Base-by-base conservation (phyloP, 2,888 invertebrate genomes). In the Leptopilina drosophilae region DNA sequence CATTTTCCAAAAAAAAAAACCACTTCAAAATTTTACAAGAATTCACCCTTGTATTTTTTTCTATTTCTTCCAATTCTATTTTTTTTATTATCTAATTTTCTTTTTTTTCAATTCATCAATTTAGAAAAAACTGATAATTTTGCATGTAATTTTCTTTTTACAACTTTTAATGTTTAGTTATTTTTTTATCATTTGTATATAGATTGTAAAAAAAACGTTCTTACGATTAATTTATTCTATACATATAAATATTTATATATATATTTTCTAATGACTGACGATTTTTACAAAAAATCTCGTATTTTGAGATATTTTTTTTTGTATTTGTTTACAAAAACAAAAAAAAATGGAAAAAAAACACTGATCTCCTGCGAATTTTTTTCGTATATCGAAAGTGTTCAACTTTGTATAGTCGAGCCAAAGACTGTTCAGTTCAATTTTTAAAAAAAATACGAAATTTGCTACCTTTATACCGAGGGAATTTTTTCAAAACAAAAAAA, bases 191-290 rank as follows among this genome's bases (percentile, higher is more conserved):
- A 81, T 81, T 78, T 83, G 81, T 85, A 82, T 78, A 83, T 82
- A 83, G 67, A 46, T 79, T 82, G 78, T 80, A 84, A 53, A 81
- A 66, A 79, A 77, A 53, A 42, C 0, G 73, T 15, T 14, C 79
- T 80, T 80, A 59, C 59, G 62, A 14, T 81, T 84, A 81, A 83
- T 81, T 85, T 84, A 81, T 84, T 83, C n/a, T 49, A 49, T 49
- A 49, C 11, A 49, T 49, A 49, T 49, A 49, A 49, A 49, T 11
- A 49, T 33, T 33, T 33, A 33, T 49, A 49, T 49, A 49, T 49
- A 49, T 49, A 49, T 49, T 7, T 42, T 42, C 7, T 42, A 42
- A 67, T 67, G 46, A 49, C 67, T 67, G 67, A 67, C 46, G 11
- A 67, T 20, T 49, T 67, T 67, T 46, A 67, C 49, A 67, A 15